Percentiles rank a stretch among this genome's conserved stretches.
phyloP scores from a whole-genome alignment of 2,888 invertebrate genomes.

The Caenorhabditis sp. region DNA sequence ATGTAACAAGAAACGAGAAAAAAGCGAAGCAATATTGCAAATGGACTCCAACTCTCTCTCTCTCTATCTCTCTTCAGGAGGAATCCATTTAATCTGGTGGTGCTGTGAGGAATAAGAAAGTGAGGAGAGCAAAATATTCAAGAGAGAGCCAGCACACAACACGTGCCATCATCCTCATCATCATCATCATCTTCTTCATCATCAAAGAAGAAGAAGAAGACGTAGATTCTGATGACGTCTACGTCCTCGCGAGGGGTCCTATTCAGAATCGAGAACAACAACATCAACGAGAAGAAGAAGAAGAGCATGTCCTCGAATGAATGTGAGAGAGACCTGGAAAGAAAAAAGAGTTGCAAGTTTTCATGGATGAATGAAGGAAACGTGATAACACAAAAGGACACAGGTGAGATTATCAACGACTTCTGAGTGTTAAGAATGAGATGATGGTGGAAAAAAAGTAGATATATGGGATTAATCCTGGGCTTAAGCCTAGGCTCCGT shows the following conservation, averaged over 20 bases:
- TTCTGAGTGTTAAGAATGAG: too few relatives aligned
- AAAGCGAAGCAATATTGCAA: conserved; percentile 17
- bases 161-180: not conserved
- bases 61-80: not conserved
- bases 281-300: too few relatives aligned
- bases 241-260: not conserved
- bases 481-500: too few relatives aligned
- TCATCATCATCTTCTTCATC: too few relatives aligned
- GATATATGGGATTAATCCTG: too few relatives aligned
- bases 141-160: not conserved
- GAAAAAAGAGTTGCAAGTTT: too few relatives aligned
- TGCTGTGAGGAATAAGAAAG: not conserved
- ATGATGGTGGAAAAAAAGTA: too few relatives aligned
- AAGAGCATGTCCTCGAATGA: not conserved
- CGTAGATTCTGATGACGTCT: conserved; percentile 5
- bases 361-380: too few relatives aligned
- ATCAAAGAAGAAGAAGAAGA: not conserved
- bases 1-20: too few relatives aligned
- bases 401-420: too few relatives aligned
- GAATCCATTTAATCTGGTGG: not conserved
- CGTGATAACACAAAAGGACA: too few relatives aligned
- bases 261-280: not conserved
- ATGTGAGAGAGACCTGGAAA: not conserved
- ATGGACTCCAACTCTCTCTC: conserved; percentile 2
- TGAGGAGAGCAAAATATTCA: too few relatives aligned